Base-by-base conservation (phyloP, 2,888 invertebrate species). In the Frankliniella fusca region DNA sequence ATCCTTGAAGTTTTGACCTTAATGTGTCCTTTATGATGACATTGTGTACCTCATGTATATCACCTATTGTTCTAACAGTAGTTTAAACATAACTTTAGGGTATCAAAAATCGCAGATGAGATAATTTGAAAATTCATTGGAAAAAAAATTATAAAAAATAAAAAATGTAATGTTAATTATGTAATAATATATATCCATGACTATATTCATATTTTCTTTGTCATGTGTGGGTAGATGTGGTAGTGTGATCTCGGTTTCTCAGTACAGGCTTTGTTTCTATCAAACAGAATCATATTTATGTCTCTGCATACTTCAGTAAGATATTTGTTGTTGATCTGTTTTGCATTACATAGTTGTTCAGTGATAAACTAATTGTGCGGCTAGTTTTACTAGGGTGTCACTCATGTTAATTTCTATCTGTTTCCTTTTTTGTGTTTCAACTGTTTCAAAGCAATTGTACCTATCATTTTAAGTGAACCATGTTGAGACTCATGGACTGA, bases 341-440 rank as follows among this genome's bases (percentile, higher is more conserved):
- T 27, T 76, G 27, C 27, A 76, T 76, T 76, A 76, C 70, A 76
- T 12, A 76, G 70, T 76, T 76, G 70, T 76, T n/a, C 70, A 23
- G 70, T 70, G 70, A 70, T 70, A 70, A 70, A 27, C 23, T 70
- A 27, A 11, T 7, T 70, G 70, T 70, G 70, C 23, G 23, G 70
- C n/a, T 70, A 27, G n/a, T 70, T 70, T 70, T 76, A 27, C 27
- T 76, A 76, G 27, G 70, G 70, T 76, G 70, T 76, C 70, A 76
- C 38, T 38, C 70, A 76, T 76, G 70, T 76, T 76, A 76, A 12
- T 76, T 76, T 12, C 23, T 76, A 76, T 76, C 27, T 76, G 70
- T 76, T 76, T 76, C 70, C 70, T 76, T 76, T 65, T 76, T 76
- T 76, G 70, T 76, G 70, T 76, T 76, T 76, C 70, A 76, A 76